Conservation (phyloP, 2,888 invertebrate species). For the Polietes domitor region DNA sequence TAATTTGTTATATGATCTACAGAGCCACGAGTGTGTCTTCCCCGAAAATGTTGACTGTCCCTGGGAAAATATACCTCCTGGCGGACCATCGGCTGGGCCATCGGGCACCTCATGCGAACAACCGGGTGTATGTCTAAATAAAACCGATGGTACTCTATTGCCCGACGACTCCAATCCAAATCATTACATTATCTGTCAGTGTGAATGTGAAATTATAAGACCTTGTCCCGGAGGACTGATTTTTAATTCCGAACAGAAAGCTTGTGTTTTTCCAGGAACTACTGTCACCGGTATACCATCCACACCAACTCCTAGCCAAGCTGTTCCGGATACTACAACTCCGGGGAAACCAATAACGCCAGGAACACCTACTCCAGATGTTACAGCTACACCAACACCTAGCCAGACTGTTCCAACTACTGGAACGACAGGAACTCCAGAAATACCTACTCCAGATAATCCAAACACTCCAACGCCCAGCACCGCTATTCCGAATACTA, state of each 20-base stretch:
- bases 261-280: too few relatives aligned
- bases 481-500: too few relatives aligned
- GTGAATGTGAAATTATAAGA: conserved; percentile 42
- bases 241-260: conserved; percentile 57
- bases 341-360: neutral
- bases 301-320: neutral
- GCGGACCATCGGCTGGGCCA: conserved; percentile 71
- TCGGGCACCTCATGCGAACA: conserved; percentile 72
- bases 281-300: too few relatives aligned
- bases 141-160: conserved; percentile 41
- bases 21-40: conserved; percentile 67
- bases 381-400: neutral
- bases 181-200: conserved; percentile 48
- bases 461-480: neutral
- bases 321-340: neutral
- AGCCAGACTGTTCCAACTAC: neutral
- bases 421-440: neutral
- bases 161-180: neutral
- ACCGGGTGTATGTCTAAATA: conserved; percentile 1
- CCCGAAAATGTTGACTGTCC: conserved; percentile 71
- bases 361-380: neutral
- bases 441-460: neutral
- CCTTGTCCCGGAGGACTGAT: conserved; percentile 59
- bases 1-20: conserved; percentile 70
- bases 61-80: too few relatives aligned